Evolutionary conservation across 2,113 vertebrate genomes (phyloP).

Genomic region (Noctilio leporinus): DNA sequence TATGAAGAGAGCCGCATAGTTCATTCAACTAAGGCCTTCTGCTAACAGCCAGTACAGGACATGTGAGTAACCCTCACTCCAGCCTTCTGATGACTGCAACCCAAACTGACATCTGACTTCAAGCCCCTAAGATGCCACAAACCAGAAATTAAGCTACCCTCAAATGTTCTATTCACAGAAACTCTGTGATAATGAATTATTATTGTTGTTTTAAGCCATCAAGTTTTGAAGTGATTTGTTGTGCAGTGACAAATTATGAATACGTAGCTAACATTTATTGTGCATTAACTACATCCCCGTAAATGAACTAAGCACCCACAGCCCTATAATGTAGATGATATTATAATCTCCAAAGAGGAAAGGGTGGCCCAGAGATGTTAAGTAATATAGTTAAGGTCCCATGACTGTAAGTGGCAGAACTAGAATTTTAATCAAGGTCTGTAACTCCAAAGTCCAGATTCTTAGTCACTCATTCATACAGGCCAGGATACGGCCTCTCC

Average conservation of each 20-base stretch:
- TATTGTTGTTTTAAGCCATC: background rate
- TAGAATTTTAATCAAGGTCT: conserved; percentile 24
- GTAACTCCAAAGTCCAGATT: conserved; percentile 4
- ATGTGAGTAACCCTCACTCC: background rate
- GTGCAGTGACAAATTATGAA: background rate
- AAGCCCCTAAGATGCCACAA: background rate
- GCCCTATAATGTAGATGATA: background rate
- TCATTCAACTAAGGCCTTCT: background rate
- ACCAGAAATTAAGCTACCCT: background rate
- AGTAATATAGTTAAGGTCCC: background rate
- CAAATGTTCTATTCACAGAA: background rate
- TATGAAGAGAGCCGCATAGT: background rate
- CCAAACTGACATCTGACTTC: background rate
- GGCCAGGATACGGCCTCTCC: background rate
- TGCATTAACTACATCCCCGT: background rate
- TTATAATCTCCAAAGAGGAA: background rate
- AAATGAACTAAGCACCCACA: background rate
- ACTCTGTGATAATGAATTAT: background rate
- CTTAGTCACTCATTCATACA: background rate
- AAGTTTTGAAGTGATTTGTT: conserved; percentile 25
- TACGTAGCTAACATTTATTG: background rate
- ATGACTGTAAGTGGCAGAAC: background rate
- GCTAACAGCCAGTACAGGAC: background rate
- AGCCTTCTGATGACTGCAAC: background rate
- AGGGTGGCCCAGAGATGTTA: background rate